A percentile compares a stretch with the other conserved stretches of the same genome.
These are phyloP conservation scores for Synergus umbraculus DNA, from an alignment of 2,888 invertebrate genomes.

Conservation along the genomic window DNA sequence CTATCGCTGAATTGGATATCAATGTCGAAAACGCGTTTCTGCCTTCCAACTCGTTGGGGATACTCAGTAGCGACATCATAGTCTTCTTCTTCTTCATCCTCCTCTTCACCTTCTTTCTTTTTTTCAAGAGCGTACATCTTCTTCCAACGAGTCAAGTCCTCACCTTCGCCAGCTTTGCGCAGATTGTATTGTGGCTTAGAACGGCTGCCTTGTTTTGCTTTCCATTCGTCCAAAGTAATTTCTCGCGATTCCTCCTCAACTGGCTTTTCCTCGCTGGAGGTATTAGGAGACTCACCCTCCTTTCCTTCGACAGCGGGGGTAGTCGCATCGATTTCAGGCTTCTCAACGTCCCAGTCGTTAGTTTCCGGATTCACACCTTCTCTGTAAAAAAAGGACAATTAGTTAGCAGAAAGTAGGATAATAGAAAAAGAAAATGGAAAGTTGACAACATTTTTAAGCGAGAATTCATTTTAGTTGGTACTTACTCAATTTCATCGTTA, in stretches of 20 bases:
- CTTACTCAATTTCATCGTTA: constrained; percentile 92
- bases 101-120: constrained; percentile 85
- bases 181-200: constrained; percentile 93
- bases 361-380: constrained; percentile 74
- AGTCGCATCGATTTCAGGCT: constrained; percentile 78
- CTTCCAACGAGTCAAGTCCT: constrained; percentile 94
- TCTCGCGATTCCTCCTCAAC: constrained; percentile 90
- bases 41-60: constrained; percentile 91
- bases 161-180: constrained; percentile 96
- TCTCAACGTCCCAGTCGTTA: constrained; percentile 76
- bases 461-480: constrained; percentile 42
- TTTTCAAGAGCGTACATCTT: constrained; percentile 90
- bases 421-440: background rate
- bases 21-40: constrained; percentile 91
- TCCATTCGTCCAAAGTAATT: constrained; percentile 96
- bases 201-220: constrained; percentile 89
- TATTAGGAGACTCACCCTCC: constrained; percentile 70
- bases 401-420: background rate
- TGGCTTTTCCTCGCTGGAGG: constrained; percentile 76
- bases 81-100: constrained; percentile 84
- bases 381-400: constrained; percentile 57
- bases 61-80: constrained; percentile 86
- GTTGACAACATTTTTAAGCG: background rate
- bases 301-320: constrained; percentile 62
- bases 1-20: constrained; percentile 92